Base-by-base conservation (phyloP, 2,888 invertebrate species). In the Gymnoscelis rufifasciata region DNA sequence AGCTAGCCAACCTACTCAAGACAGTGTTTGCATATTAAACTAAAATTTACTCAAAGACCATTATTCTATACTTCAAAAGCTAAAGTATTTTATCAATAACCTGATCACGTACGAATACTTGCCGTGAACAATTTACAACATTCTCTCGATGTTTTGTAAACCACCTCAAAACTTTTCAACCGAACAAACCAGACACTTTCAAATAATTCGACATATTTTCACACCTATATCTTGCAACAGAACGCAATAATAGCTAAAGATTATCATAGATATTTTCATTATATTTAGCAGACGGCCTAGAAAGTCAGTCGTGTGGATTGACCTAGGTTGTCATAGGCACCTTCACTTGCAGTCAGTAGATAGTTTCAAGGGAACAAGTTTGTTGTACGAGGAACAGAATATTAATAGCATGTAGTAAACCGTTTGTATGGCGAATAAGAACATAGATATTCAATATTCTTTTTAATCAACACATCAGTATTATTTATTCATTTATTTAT, bases 281-380 rank as follows among this genome's bases (percentile, higher is more conserved):
- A 8, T 36, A 27, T 38, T 48, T 56, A 53, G 47, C 63, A 54
- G 76, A 67, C 66, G 79, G 64, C 82, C 84, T 83, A 83, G 81
- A 80, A 83, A 82, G 68, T 58, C 72, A 71, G 49, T 50, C 58
- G 64, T 57, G 64, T 71, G 59, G 74, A 66, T 49, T 62, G 61
- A 74, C 75, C 74, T 78, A 76, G 71, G 54, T 68, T 78, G 77
- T 82, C 83, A 84, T 74, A 83, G 82, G 81, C 81, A 74, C 83
- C 70, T 82, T 83, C 80, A 76, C 83, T 83, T 64, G 62, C 56
- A 68, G 66, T 69, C 68, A 70, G 68, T 60, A 60, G 60, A 57
- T 43, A 48, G 43, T 39, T 49, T 51, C 46, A 33, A 48, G 48
- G 45, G 23, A 40, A 40, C 19, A 19, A 19, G n/a, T n/a, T n/a